A percentile compares a stretch with the other conserved stretches of the same genome.
Conservation (phyloP, 2,113 vertebrate species). For the Dicerorhinus sumatrensis region DNA sequence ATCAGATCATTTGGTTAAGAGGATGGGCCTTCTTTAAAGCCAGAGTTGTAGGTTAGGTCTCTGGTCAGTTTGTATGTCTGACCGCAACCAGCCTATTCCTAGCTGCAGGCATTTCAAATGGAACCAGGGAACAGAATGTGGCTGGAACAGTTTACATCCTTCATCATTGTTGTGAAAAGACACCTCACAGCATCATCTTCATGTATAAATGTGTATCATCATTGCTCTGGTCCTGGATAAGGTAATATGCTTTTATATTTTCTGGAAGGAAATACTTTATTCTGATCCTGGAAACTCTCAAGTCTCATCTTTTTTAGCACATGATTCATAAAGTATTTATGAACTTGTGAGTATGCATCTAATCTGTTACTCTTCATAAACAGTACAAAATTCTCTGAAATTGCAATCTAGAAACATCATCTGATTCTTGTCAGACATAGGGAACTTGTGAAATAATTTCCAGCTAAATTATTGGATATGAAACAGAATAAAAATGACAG, state of each 20-base stretch:
- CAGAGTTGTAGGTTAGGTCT: background rate
- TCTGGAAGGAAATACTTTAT: background rate
- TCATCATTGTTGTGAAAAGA: background rate
- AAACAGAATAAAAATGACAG: background rate
- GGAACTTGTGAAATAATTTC: background rate
- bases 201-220: background rate
- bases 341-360: background rate
- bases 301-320: background rate
- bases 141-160: background rate
- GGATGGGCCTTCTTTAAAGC: background rate
- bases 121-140: background rate
- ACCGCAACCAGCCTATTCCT: background rate
- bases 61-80: background rate
- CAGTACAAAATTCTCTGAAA: background rate
- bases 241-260: background rate
- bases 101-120: background rate
- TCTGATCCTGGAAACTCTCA: background rate
- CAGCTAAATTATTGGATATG: background rate
- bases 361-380: conserved; percentile 23
- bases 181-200: background rate
- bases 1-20: background rate
- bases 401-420: background rate
- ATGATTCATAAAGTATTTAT: background rate
- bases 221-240: background rate
- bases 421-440: background rate